Base-by-base conservation (phyloP, 1,140 invertebrate genomes). In the Caenorhabditis latens region DNA sequence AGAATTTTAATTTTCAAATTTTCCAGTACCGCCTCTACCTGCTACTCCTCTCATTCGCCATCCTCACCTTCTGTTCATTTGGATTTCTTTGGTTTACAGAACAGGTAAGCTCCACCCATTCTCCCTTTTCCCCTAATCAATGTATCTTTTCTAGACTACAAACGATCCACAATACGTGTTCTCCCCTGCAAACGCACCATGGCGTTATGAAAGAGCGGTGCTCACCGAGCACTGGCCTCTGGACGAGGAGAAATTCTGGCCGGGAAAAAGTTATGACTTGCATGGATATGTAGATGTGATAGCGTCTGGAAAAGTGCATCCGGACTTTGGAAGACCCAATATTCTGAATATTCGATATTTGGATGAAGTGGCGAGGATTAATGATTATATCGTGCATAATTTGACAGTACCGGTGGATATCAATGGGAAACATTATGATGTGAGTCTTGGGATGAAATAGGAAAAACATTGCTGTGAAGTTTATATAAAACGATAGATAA, bases 131-230 rank as follows among this genome's bases (percentile, higher is more conserved):
- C 43, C n/a, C 19, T 53, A 61, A 82, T 55, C 43, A 67, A 61
- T 32, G 7, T 75, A 40, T 13, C 11, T 83, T 40, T 71, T 90
- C 57, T 67, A 90, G 90, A 92, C 91, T 6, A 92, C 91, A 58
- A 90, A 61, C 7, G 92, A 92, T 86, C 91, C 91, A 8, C 88
- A 91, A 71, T 92, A 89, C 84, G 91, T 92, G 19, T 92, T 92
- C 85, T 92, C 91, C 6, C 91, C 91, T 24, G 90, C 90, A 84
- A 87, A 92, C 87, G 91, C 91, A 19, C 87, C 86, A n/a, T 92
- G 91, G 91, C 58, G 91, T 32, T 91, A 88, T 85, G 91, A 92
- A 89, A 71, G 87, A 79, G 87, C 79, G 24, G 90, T 92, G 19
- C 83, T 92, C 2, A 83, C 90, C 14, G 85, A 91, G 55, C 90